Base-by-base conservation (phyloP, 1,140 invertebrate genomes). In the Drosophila melanogaster region DNA sequence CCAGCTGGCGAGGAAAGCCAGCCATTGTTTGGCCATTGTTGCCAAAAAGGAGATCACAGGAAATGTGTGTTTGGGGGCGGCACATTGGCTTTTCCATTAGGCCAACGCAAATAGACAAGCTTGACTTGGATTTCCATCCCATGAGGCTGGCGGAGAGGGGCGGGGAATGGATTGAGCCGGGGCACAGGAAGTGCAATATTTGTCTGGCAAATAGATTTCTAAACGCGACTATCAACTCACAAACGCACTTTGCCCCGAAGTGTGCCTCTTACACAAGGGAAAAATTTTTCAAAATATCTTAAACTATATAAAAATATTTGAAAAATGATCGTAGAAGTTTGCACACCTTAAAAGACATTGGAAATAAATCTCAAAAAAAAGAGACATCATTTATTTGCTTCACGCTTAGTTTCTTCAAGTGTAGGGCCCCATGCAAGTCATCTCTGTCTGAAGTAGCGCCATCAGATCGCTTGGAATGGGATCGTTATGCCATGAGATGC, bases 131-230 rank as follows among this genome's bases (percentile, higher is more conserved):
- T 84, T 84, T 84, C 80, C 50, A 33, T 26, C 40, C 30, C 37
- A 33, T 14, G n/a, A 22, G 30, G 0, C 3, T 15, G 59, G 2
- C 37, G 14, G 19, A n/a, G 12, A 8, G 5, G 24, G 26, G 4
- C 17, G n/a, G 15, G 33, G 17, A 22, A 8, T 33, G 58, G 41
- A 8, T 30, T 30, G 30, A 8, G 30, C 2, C 7, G 30, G 40
- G 66, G 15, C 15, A 51, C 49, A 51, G 80, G 80, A 84, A 84
- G 80, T 84, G 81, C 81, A 85, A 84, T 84, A 84, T 84, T 84
- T 84, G 76, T 70, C 71, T 57, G 70, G 65, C 81, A 84, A 84
- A 84, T 84, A 84, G 80, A 80, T 84, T 84, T 84, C 80, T 72
- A 79, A 84, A 83, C 65, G 71, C 80, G 55, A 71, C 67, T 70